These are phyloP conservation scores for Myoxocephalus aenaeus DNA, from an alignment of 2,797 vertebrate species.

Conservation along the genomic window DNA sequence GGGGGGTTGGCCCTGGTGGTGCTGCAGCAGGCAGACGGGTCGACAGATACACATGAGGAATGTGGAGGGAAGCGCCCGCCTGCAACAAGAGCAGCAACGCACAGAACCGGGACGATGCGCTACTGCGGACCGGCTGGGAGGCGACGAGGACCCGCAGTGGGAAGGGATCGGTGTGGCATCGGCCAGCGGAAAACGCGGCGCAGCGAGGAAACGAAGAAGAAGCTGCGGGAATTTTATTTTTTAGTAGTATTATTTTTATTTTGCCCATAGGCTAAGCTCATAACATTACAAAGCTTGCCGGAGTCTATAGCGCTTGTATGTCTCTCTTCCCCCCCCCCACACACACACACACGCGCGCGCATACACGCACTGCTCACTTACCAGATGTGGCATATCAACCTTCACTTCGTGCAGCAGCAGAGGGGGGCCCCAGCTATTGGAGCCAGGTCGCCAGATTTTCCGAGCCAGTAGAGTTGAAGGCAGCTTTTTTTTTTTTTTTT, in stretches of 20 bases:
- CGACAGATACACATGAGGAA: constrained; percentile 72
- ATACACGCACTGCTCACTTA: constrained; percentile 49
- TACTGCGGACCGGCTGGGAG: too few relatives aligned
- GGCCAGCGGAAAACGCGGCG: constrained; percentile 27
- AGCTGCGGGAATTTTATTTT: background rate
- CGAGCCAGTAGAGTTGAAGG: constrained; percentile 55
- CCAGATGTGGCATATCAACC: constrained; percentile 82
- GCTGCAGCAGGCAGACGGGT: constrained; percentile 43
- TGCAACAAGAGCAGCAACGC: constrained; percentile 58
- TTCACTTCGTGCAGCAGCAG: constrained; percentile 63
- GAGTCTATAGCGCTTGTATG: background rate
- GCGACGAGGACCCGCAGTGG: constrained; percentile 18
- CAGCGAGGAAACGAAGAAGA: constrained; percentile 47
- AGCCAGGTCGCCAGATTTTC: constrained; percentile 55
- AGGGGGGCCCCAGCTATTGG: constrained; percentile 41
- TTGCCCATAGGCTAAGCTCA: constrained; percentile 36
- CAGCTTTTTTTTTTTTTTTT: background rate
- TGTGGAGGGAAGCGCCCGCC: constrained; percentile 68
- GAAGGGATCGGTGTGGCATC: constrained; percentile 31
- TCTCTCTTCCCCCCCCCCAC: background rate
- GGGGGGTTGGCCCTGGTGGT: constrained; percentile 20
- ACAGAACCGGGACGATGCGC: constrained; percentile 22
- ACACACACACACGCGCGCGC: background rate
- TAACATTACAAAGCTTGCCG: constrained; percentile 27
- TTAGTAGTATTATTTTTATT: too few relatives aligned